Evolutionary conservation across 2,113 vertebrate species (phyloP).

Genomic region (Microcebus ravelobensis): DNA sequence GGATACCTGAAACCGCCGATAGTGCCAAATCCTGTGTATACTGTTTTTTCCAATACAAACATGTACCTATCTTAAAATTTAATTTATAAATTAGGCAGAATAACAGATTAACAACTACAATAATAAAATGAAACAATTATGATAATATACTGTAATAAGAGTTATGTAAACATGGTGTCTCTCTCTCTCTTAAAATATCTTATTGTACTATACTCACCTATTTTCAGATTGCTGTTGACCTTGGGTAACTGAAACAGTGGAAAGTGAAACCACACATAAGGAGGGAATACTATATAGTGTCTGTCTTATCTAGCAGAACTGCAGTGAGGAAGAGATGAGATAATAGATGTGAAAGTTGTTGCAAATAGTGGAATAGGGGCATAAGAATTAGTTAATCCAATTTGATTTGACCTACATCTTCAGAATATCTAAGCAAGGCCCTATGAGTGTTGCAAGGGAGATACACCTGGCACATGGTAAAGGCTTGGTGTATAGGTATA

Average conservation of each 20-base stretch:
- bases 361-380: not conserved
- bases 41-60: not conserved
- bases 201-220: not conserved
- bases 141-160: no score
- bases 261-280: not conserved
- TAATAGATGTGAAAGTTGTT: not conserved
- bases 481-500: not conserved
- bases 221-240: not conserved
- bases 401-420: constrained; percentile 38
- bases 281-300: not conserved
- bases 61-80: not conserved
- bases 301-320: not conserved
- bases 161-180: not conserved
- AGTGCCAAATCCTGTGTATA: not conserved
- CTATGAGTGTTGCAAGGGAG: not conserved
- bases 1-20: not conserved
- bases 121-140: not conserved
- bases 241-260: not conserved
- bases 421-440: constrained; percentile 13
- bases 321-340: not conserved
- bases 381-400: not conserved
- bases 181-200: not conserved
- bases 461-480: not conserved
- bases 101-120: not conserved
- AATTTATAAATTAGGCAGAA: not conserved